phyloP scores from a whole-genome alignment of 2,113 vertebrate genomes.

The Anser brachyrhynchus region DNA sequence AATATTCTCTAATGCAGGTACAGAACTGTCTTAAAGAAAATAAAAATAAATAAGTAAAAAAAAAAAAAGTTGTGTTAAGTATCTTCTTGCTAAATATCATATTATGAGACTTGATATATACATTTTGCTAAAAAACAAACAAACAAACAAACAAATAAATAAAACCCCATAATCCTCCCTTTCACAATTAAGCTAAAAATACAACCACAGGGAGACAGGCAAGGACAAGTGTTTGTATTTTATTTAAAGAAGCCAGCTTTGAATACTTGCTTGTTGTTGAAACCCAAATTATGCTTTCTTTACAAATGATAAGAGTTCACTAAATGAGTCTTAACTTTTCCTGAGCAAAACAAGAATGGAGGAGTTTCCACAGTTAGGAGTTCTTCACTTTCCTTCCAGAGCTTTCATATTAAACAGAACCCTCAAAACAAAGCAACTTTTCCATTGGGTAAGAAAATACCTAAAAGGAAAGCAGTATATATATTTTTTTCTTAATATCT shows the following conservation, averaged over 20 bases:
- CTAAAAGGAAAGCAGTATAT: background rate
- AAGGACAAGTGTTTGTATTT: background rate
- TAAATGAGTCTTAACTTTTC: background rate
- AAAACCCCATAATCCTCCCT: background rate
- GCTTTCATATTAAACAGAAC: background rate
- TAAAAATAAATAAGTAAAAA: background rate
- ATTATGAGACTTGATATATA: constrained; percentile 8
- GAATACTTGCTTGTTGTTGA: background rate
- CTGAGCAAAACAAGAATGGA: background rate
- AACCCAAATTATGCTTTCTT: background rate
- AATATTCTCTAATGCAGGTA: constrained; percentile 60
- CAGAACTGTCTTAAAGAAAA: constrained; percentile 33
- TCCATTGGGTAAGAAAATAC: background rate
- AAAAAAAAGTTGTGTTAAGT: background rate
- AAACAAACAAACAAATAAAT: background rate
- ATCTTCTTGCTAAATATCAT: background rate
- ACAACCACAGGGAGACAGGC: background rate
- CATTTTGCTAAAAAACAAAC: background rate
- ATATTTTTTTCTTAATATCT: background rate
- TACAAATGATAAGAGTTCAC: background rate
- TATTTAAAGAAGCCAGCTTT: background rate
- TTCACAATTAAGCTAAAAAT: background rate
- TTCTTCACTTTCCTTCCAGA: background rate
- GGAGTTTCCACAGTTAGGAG: background rate
- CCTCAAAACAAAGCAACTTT: background rate